phyloP scores from a whole-genome alignment of 2,113 vertebrate genomes.

The Zosterops pallidus region DNA sequence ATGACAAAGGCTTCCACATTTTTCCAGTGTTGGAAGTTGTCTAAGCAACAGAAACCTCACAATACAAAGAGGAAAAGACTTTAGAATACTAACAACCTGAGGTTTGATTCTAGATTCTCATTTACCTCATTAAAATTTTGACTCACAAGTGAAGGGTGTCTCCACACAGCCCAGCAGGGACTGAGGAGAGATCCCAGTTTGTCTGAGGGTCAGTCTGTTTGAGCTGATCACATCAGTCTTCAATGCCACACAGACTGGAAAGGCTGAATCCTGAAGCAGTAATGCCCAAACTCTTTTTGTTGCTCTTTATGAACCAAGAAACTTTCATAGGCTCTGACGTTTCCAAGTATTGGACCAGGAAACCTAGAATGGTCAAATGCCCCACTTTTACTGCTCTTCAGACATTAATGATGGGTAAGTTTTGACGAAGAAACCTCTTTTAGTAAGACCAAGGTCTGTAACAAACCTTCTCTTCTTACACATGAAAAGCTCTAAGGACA shows the following conservation, averaged over 20 bases:
- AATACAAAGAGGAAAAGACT: neutral
- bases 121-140: neutral
- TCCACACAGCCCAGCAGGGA: neutral
- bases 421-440: neutral
- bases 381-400: neutral
- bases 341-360: neutral
- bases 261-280: neutral
- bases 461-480: neutral
- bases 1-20: neutral
- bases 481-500: neutral
- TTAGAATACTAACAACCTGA: neutral
- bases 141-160: fast-evolving
- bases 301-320: neutral
- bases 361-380: neutral
- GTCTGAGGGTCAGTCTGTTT: neutral
- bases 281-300: neutral
- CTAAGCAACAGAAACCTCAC: neutral
- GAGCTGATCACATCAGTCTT: neutral
- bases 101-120: neutral
- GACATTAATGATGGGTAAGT: neutral
- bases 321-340: neutral
- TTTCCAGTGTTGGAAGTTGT: neutral
- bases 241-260: neutral
- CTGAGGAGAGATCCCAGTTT: neutral
- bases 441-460: neutral